Evolutionary conservation across 2,797 vertebrate species (phyloP).

Genomic region (Margarornis squamiger): DNA sequence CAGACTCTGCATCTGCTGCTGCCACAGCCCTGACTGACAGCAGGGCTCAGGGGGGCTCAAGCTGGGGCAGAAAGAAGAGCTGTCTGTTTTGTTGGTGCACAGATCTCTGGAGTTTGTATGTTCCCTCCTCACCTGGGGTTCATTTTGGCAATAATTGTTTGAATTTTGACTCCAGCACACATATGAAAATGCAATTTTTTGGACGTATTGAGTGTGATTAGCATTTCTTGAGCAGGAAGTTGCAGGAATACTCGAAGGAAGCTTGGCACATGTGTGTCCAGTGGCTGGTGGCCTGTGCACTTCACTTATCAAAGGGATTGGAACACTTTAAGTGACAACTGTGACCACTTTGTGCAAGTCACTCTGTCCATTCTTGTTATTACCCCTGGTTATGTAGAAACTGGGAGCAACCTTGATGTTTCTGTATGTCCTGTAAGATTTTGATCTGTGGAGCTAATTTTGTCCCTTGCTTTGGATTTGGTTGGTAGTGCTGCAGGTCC

Average conservation of each 20-base stretch:
- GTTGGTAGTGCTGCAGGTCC: background rate
- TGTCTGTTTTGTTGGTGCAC: background rate
- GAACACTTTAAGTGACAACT: background rate
- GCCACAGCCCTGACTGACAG: background rate
- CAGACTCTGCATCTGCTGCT: background rate
- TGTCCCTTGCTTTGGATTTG: background rate
- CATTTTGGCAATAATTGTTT: background rate
- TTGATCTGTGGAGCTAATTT: background rate
- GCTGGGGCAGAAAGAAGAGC: background rate
- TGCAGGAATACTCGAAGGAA: background rate
- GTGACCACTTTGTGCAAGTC: background rate
- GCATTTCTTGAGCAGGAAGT: background rate
- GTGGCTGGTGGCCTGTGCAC: background rate
- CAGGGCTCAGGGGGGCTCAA: background rate
- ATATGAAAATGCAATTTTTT: background rate
- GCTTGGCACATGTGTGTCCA: background rate
- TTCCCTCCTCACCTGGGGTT: background rate
- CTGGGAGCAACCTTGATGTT: background rate
- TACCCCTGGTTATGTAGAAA: background rate
- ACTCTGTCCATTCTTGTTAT: background rate
- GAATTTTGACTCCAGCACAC: background rate
- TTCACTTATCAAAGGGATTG: background rate
- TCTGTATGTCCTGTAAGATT: background rate
- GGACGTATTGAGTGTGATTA: background rate
- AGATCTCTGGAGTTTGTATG: accelerated